Evolutionary conservation across 2,113 vertebrate species (phyloP), one percentile per base, ranked within the genome.

Genomic region (Neodon shergylaensis): DNA sequence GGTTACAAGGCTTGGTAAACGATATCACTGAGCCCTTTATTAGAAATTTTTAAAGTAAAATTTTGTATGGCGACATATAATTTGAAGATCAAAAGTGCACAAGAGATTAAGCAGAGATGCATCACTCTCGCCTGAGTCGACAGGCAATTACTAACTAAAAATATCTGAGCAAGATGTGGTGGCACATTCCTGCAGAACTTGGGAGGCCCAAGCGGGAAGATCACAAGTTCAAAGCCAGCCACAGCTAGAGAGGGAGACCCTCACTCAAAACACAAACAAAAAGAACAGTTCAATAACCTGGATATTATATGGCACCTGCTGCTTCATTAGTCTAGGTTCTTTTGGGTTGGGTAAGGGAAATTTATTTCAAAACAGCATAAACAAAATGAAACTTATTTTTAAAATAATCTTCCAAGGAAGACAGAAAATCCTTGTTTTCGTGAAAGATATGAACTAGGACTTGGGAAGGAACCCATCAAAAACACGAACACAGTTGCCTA

Each of bases 61-160:
- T 47, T 19, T 81, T 91, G 73, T 92, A 66, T 90, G 49, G 21
- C n/a, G 78, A 78, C 83, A 65, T 5, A 73, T 0, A 68, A 22
- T 91, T 84, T 68, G 9, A 88, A 88, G 44, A 36, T 74, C 70
- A 95, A 89, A 93, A 81, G n/a, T 63, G 74, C 17, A 65, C 44
- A 19, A 47, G 77, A 36, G 19, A 19, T 66, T 90, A 95, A 63
- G 49, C 14, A 77, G 63, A 49, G 24, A 96, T 65, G 66, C 49
- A 72, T 91, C 33, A 84, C 8, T 52, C 63, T 36, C 0, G n/a
- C 3, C 21, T 88, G 13, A 54, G 44, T 97, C 49, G 88, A 52
- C 10, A 68, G 39, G 42, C 19, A 79, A 89, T 26, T 47, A 68
- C 58, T 42, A 84, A 72, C 31, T 72, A 49, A 95, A 65, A 79